Percentiles rank a stretch among this genome's conserved stretches.
Conservation (phyloP, 2,888 invertebrate genomes). For the Lithodes maja region DNA sequence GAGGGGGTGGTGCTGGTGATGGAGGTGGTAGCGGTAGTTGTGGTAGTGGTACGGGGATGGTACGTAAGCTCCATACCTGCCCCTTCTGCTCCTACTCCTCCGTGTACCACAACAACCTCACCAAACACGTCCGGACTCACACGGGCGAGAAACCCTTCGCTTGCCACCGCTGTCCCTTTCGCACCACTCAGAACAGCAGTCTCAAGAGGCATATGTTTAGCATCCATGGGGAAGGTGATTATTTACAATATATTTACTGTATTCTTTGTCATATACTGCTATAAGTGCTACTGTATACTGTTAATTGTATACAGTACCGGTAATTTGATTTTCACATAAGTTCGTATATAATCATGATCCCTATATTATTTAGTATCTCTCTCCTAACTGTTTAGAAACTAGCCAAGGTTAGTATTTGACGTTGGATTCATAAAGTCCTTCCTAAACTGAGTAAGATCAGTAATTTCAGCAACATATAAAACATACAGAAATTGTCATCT, state of each 20-base stretch:
- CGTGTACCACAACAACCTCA: constrained; percentile 37
- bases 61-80: constrained; percentile 36
- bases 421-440: too few species aligned
- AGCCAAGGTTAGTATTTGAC: too few species aligned
- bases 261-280: not conserved
- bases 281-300: too few species aligned
- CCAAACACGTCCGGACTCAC: constrained; percentile 50
- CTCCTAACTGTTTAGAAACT: too few species aligned
- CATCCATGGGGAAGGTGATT: constrained; percentile 39
- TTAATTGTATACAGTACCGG: too few species aligned
- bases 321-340: too few species aligned
- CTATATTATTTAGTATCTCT: too few species aligned
- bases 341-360: too few species aligned
- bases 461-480: too few species aligned
- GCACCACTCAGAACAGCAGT: constrained; percentile 52
- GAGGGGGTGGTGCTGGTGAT: not conserved
- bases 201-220: constrained; percentile 48
- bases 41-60: not conserved
- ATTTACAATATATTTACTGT: not conserved
- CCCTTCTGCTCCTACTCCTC: constrained; percentile 44
- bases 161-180: constrained; percentile 35
- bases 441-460: too few species aligned
- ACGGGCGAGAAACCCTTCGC: constrained; percentile 47
- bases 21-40: not conserved
- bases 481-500: too few species aligned